A percentile compares a stretch with the other conserved stretches of the same genome.
These are phyloP conservation scores for Polyploca ridens DNA, from an alignment of 2,888 invertebrate species.

Conservation along the genomic window DNA sequence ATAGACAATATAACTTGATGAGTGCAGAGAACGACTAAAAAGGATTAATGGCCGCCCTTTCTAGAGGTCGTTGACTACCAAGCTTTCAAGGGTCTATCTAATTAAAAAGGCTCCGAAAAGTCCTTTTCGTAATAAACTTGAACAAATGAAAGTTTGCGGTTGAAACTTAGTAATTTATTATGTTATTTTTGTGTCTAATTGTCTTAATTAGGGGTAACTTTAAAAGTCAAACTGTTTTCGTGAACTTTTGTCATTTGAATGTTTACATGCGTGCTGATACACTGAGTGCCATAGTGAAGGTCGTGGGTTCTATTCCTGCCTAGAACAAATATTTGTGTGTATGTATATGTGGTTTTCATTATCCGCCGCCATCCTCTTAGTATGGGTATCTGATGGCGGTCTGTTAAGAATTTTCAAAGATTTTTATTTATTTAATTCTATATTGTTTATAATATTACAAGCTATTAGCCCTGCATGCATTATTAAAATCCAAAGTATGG, in stretches of 20 bases:
- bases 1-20: background rate
- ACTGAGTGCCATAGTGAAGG: too few species aligned
- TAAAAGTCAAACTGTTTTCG: background rate
- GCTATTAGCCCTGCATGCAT: too few species aligned
- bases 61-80: constrained; percentile 7
- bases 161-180: constrained; percentile 28
- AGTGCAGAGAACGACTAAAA: constrained; percentile 1
- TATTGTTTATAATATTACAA: too few species aligned
- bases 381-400: too few species aligned
- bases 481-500: too few species aligned
- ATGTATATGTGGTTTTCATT: too few species aligned
- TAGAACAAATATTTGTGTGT: too few species aligned
- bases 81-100: constrained; percentile 22
- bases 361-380: too few species aligned
- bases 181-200: constrained; percentile 25
- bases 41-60: constrained; percentile 5
- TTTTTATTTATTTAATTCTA: too few species aligned
- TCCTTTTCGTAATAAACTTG: constrained; percentile 35
- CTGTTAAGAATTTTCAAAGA: too few species aligned
- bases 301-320: too few species aligned
- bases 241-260: background rate
- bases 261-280: background rate
- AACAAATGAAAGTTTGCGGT: constrained; percentile 31
- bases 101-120: constrained; percentile 41
- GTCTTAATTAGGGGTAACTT: background rate